A percentile compares a stretch with the other conserved stretches of the same genome.
Conservation (phyloP, 2,797 vertebrate species). For the Hyperoplus lanceolatus region DNA sequence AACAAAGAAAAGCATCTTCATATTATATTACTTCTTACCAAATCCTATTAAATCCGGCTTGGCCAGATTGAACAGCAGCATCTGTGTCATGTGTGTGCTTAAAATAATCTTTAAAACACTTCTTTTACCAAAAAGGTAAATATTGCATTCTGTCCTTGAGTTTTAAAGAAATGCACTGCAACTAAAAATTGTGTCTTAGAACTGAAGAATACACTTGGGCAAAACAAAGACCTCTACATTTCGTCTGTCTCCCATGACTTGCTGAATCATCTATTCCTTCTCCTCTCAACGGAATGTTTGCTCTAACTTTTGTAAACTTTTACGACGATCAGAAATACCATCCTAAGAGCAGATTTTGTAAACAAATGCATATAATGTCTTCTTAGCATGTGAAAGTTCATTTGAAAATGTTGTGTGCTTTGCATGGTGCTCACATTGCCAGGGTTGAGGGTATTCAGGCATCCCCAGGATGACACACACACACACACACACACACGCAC, state of each 20-base stretch:
- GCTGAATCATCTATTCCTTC: constrained; percentile 13
- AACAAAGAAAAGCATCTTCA: not conserved
- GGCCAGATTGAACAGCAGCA: not conserved
- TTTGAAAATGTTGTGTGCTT: constrained; percentile 28
- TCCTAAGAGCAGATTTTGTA: constrained; percentile 46
- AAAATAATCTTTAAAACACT: constrained; percentile 6
- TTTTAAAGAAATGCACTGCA: not conserved
- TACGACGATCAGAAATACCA: constrained; percentile 32
- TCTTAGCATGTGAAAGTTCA: constrained; percentile 11
- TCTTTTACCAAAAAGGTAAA: not conserved
- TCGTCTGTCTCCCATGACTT: not conserved
- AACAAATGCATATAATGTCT: constrained; percentile 37
- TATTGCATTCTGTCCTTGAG: not conserved
- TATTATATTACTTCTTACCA: not conserved
- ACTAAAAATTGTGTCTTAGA: not conserved
- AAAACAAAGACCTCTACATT: not conserved
- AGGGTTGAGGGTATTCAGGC: constrained; percentile 40
- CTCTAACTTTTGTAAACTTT: constrained; percentile 51
- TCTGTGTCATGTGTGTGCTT: not conserved
- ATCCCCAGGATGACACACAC: constrained; percentile 18
- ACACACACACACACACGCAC: no score
- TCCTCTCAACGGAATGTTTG: constrained; percentile 52
- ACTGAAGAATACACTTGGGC: not conserved
- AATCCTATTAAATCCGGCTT: constrained; percentile 3
- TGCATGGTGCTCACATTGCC: constrained; percentile 47